A percentile compares a stretch with the other conserved stretches of the same genome.
These are phyloP conservation scores for Entomobrya proxima DNA, from an alignment of 2,888 invertebrate genomes.

Conservation along the genomic window DNA sequence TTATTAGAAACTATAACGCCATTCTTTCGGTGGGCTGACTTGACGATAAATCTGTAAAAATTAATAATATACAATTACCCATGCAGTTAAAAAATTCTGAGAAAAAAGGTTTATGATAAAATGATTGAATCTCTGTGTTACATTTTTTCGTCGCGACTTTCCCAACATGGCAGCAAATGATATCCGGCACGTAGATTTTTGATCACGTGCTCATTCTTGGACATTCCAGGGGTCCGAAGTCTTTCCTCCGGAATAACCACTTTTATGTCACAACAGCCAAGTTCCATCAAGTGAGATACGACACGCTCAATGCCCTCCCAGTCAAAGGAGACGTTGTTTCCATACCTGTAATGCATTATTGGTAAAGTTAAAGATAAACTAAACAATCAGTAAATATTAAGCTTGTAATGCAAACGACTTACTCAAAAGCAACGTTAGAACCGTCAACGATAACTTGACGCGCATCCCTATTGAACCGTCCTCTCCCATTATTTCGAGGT, in stretches of 20 bases:
- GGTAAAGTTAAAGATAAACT: background rate
- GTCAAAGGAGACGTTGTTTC: background rate
- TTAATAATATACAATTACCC: background rate
- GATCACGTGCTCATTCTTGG: background rate
- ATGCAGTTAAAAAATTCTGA: too few relatives aligned
- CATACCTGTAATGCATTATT: background rate
- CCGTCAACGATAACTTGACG: background rate
- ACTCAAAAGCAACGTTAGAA: background rate
- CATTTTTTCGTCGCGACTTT: background rate
- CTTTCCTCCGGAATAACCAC: background rate
- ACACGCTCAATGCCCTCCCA: background rate
- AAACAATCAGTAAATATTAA: background rate
- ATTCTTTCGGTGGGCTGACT: background rate
- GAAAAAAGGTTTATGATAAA: too few relatives aligned
- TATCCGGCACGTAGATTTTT: background rate
- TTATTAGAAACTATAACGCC: background rate
- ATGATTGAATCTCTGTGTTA: background rate
- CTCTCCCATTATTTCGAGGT: too few relatives aligned
- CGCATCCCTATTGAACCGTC: too few relatives aligned
- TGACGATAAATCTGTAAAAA: background rate
- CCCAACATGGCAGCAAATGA: background rate
- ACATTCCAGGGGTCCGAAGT: background rate
- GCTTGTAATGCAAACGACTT: background rate
- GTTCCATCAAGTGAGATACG: background rate
- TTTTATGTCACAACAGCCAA: background rate